These are phyloP conservation scores for Zosterops japonicus DNA, from an alignment of 2,113 vertebrate species.

Conservation along the genomic window DNA sequence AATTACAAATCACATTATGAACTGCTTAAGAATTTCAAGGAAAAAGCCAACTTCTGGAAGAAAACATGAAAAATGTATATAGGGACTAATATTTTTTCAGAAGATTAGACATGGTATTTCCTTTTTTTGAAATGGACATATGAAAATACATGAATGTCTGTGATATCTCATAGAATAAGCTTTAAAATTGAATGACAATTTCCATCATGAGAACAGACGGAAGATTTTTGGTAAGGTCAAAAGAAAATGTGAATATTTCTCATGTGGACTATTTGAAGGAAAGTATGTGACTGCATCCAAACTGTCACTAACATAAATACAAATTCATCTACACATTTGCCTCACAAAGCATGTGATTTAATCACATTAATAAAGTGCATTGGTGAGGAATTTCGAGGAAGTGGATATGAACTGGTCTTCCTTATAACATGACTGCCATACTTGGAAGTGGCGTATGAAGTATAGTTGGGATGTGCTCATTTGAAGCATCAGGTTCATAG, in stretches of 20 bases:
- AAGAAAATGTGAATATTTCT: background rate
- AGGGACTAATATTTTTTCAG: background rate
- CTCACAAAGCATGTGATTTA: background rate
- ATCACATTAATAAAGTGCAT: background rate
- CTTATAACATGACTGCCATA: background rate
- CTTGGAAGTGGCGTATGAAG: background rate
- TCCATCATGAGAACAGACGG: background rate
- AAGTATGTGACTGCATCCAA: background rate
- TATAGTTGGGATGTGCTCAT: background rate
- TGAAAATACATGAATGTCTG: background rate
- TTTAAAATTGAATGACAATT: background rate
- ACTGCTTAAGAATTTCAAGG: background rate
- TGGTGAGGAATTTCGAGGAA: background rate
- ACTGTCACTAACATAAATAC: background rate
- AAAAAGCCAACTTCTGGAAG: background rate
- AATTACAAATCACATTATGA: constrained; percentile 1
- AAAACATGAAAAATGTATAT: background rate
- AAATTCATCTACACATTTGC: background rate
- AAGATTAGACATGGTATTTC: background rate
- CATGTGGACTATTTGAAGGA: background rate
- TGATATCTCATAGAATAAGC: background rate
- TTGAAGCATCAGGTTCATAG: background rate
- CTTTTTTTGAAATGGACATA: background rate
- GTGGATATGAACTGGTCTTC: background rate
- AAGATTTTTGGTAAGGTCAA: background rate